Conservation (phyloP, 2,113 vertebrate genomes). For the Cettia cetti region DNA sequence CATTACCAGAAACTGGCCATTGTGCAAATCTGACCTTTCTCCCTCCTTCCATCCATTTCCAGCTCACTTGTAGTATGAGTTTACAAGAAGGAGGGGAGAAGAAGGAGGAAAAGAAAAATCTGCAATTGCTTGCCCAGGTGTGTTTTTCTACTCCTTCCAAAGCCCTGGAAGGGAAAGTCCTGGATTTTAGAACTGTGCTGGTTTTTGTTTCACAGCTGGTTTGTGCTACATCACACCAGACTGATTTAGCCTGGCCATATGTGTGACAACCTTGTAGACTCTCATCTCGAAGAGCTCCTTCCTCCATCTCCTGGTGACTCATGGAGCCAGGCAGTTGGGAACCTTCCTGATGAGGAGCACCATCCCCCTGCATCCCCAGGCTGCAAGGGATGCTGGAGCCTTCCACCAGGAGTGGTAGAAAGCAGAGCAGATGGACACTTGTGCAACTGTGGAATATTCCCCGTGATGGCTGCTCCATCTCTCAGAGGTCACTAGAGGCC, state of each 20-base stretch:
- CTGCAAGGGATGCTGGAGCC: neutral
- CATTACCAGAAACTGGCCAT: neutral
- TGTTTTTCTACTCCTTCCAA: neutral
- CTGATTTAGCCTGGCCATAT: neutral
- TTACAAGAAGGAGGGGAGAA: neutral
- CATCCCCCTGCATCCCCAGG: neutral
- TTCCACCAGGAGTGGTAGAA: neutral
- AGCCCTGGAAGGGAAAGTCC: neutral
- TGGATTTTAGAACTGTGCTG: neutral
- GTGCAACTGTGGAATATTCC: neutral
- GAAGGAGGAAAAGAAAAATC: neutral
- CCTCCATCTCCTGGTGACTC: neutral
- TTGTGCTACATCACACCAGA: neutral
- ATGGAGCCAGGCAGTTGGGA: neutral
- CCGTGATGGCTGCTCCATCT: neutral
- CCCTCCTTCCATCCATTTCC: neutral
- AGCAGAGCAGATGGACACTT: constrained; percentile 17
- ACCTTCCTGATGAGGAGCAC: neutral
- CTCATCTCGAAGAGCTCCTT: neutral
- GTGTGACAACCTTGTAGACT: neutral
- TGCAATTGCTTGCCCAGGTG: neutral
- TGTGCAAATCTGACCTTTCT: neutral
- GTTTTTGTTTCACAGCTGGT: neutral
- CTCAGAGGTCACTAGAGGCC: neutral
- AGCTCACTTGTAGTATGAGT: neutral